Evolutionary conservation across 1,140 invertebrate species (phyloP), one percentile per base, ranked within the genome.

Genomic region (Coelopa frigida): DNA sequence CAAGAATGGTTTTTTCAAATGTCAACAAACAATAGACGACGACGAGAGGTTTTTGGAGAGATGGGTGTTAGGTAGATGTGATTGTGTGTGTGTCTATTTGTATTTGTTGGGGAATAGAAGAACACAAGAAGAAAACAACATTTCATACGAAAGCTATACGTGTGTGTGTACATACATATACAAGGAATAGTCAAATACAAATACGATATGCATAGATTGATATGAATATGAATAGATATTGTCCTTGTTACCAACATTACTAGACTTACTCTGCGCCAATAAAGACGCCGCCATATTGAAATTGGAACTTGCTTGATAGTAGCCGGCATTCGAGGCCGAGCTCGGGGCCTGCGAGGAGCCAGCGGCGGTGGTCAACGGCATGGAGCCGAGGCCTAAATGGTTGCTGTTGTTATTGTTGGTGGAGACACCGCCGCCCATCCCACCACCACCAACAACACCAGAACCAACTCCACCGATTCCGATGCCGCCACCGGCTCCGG

Each of bases 261-360:
- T 57, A 49, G 57, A 81, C 82, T 84, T 79, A 85, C 82, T 83
- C 73, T 85, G 83, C 66, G 84, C 83, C 63, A 87, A 75, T 68
- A 85, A 77, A 58, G 83, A 81, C 55, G 82, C 80, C 59, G 82
- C 61, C 61, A 68, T 68, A 64, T 61, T 66, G 36, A 66, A 61
- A 55, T 58, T 66, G 37, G 62, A 49, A 46, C 49, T 41, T 14
- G 48, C 31, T 41, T 45, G 48, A 50, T 50, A 50, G 23, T 37
- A 46, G 23, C 17, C 21, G 20, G 27, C 14, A 1, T n/a, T n/a
- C n/a, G 41, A 31, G 7, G 26, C 24, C 3, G 12, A 29, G n/a
- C 18, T 3, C 3, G 37, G 20, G 3, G 20, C 10, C 22, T 43
- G 27, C 8, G 20, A 21, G 20, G 41, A 40, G 38, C 11, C 7